A percentile compares a stretch with the other conserved stretches of the same genome.
Evolutionary conservation across 2,888 invertebrate species (phyloP).

Genomic region (Erpobdella octoculata): DNA sequence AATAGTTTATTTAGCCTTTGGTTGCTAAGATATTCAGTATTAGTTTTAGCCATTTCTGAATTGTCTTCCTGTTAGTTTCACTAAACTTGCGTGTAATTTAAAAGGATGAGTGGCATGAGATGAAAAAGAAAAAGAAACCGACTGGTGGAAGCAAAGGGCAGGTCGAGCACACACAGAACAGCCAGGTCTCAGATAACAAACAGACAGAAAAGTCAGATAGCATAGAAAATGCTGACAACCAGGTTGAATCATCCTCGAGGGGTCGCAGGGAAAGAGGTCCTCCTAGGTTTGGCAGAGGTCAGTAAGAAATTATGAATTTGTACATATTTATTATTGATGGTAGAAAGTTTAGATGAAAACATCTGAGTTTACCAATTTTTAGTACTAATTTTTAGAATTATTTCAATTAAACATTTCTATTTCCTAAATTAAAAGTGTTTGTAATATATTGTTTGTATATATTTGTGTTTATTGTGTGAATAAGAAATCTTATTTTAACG

Average conservation of each 20-base stretch:
- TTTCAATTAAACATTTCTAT: background rate
- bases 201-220: conserved; percentile 9
- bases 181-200: background rate
- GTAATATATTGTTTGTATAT: too few species aligned
- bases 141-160: background rate
- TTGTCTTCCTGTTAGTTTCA: too few species aligned
- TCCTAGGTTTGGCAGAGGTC: conserved; percentile 15
- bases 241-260: background rate
- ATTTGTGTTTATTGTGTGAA: too few species aligned
- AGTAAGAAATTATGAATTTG: background rate
- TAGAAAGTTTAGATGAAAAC: too few species aligned
- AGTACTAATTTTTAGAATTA: background rate
- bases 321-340: background rate
- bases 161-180: background rate
- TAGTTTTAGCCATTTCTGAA: too few species aligned
- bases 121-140: conserved; percentile 33
- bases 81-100: background rate
- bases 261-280: background rate
- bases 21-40: too few species aligned
- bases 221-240: background rate
- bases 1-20: too few species aligned
- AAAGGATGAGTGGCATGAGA: conserved; percentile 37
- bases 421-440: too few species aligned
- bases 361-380: too few species aligned
- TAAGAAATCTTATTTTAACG: too few species aligned